Evolutionary conservation across 2,797 vertebrate species (phyloP), one percentile per base, ranked within the genome.

Genomic region (Silurus lanzhouensis): DNA sequence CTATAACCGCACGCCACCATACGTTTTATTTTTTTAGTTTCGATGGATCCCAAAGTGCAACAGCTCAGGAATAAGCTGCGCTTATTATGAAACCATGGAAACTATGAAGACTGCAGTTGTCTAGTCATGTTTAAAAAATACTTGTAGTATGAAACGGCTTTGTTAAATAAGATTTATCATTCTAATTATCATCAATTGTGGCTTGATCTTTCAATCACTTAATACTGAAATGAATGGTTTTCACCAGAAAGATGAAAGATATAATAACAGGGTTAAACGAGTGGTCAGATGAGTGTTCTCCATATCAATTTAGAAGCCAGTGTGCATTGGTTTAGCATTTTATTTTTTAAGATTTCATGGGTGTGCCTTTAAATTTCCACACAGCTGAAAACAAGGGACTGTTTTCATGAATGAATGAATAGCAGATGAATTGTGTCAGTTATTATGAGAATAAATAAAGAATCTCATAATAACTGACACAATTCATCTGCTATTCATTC

Each of bases 51-150:
- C 12, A n/a, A n/a, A n/a, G 44, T 48, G 46, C 46, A 72, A 72
- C 44, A 52, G 46, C n/a, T 74, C 71, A n/a, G 48, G 9, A 74
- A 74, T n/a, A 74, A 74, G 12, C 46, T 25, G 46, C 6, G 15
- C 46, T 52, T 48, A n/a, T n/a, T 72, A 72, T 48, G 70, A 52
- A 52, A 72, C 70, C 70, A 72, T 72, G 46, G 70, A 48, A 72
- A 72, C 70, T n/a, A 72, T 72, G 46, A 72, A 72, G 67, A 68
- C 22, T 44, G 12, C 44, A 48, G 70, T 48, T n/a, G 70, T 72
- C 70, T 25, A 48, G 22, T 6, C 12, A 52, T n/a, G 70, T n/a
- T 72, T 52, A 52, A 52, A 52, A 52, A 52, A 19, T 72, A 72
- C 20, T 72, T 72, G 70, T 46, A 20, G 17, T 20, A 46, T 5